phyloP scores from a whole-genome alignment of 1,140 invertebrate genomes.

The Littorina saxatilis region DNA sequence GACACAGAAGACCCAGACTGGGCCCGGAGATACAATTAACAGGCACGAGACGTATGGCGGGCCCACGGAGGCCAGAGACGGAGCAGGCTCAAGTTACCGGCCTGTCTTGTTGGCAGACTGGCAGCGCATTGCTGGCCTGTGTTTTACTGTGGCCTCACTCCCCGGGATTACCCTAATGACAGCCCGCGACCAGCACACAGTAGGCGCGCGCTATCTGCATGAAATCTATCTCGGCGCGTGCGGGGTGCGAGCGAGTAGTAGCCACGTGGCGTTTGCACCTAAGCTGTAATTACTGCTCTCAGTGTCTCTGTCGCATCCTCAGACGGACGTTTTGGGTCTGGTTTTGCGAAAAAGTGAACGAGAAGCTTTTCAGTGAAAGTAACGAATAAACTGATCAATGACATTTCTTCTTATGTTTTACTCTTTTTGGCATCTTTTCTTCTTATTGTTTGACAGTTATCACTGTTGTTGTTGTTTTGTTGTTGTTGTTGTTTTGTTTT shows the following conservation, averaged over 20 bases:
- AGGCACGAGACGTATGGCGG: no score
- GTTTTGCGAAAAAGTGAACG: no score
- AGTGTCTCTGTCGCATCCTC: background rate
- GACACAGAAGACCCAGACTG: background rate
- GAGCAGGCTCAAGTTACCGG: background rate
- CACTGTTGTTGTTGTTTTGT: background rate
- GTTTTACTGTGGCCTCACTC: background rate
- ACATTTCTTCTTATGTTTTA: no score
- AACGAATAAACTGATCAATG: no score
- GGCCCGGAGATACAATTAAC: slow-evolving; percentile 11
- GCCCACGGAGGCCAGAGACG: no score
- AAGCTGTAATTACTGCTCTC: slow-evolving; percentile 36
- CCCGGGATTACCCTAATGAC: slow-evolving; percentile 32
- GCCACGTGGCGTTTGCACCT: slow-evolving; percentile 32
- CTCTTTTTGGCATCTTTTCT: background rate
- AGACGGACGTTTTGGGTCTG: no score
- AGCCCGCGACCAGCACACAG: background rate
- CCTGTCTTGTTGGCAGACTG: slow-evolving; percentile 14
- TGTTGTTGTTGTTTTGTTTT: background rate
- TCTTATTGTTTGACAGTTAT: slow-evolving; percentile 2
- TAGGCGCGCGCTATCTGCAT: slow-evolving; percentile 25
- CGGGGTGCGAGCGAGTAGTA: background rate
- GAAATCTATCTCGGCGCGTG: slow-evolving; percentile 37
- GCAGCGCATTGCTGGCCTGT: background rate
- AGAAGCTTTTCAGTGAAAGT: no score